These are phyloP conservation scores for Megastigmus dorsalis DNA, from an alignment of 2,888 invertebrate species.

Conservation along the genomic window DNA sequence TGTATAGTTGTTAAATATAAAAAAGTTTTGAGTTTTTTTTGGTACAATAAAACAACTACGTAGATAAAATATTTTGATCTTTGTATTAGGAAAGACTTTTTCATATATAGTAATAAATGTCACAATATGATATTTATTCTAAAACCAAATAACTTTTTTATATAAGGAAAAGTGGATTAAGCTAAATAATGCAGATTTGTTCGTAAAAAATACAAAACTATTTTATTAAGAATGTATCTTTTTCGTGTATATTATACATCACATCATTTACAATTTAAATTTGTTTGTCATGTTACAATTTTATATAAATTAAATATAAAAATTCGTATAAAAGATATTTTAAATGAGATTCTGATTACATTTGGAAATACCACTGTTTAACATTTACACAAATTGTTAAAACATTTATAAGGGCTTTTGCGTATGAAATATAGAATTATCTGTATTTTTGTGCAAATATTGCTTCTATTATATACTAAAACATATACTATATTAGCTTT, in stretches of 20 bases:
- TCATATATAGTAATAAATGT: conserved; percentile 11
- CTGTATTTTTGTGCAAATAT: conserved; percentile 26
- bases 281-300: conserved; percentile 34
- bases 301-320: conserved; percentile 33
- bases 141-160: conserved; percentile 35
- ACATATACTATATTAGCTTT: conserved; percentile 5
- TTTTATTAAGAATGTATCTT: conserved; percentile 38
- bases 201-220: conserved; percentile 40
- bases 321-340: conserved; percentile 13
- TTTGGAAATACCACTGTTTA: conserved; percentile 22
- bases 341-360: conserved; percentile 38
- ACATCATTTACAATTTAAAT: conserved; percentile 32
- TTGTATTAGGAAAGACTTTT: conserved; percentile 14
- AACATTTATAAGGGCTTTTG: conserved; percentile 36
- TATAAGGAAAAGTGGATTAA: conserved; percentile 4
- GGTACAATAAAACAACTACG: conserved; percentile 7
- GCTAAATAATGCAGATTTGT: conserved; percentile 23
- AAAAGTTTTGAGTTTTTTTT: conserved; percentile 28
- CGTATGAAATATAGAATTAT: conserved; percentile 17
- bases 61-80: conserved; percentile 11
- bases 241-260: conserved; percentile 30
- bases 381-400: conserved; percentile 35
- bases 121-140: conserved; percentile 24
- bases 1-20: conserved; percentile 5
- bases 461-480: conserved; percentile 3